These are phyloP conservation scores for Tor tambroides DNA, from an alignment of 2,113 vertebrate genomes.

Conservation along the genomic window DNA sequence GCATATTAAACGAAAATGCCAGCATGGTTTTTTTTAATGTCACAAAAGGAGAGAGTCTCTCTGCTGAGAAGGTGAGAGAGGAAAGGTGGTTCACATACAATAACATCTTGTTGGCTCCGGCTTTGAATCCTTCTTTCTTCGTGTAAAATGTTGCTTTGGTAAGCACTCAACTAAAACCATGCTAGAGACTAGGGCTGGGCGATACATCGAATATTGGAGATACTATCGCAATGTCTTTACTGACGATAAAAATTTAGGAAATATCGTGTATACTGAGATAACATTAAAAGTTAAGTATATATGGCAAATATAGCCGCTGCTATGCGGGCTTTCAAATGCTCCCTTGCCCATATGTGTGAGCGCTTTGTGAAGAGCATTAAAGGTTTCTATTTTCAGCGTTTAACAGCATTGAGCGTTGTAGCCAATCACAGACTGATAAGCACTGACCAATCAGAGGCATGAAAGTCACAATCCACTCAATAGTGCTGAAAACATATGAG, in stretches of 20 bases:
- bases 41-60: not conserved
- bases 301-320: too few relatives aligned
- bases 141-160: not conserved
- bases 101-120: not conserved
- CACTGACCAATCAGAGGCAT: too few relatives aligned
- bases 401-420: not conserved
- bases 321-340: too few relatives aligned
- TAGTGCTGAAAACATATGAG: too few relatives aligned
- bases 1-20: constrained; percentile 30
- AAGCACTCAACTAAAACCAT: not conserved
- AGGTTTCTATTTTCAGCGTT: not conserved
- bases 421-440: too few relatives aligned
- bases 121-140: not conserved
- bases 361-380: too few relatives aligned
- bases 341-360: too few relatives aligned
- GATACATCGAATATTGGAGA: not conserved
- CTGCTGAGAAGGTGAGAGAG: not conserved
- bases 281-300: not conserved
- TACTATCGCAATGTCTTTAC: too few relatives aligned
- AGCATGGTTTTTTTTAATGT: not conserved
- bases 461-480: too few relatives aligned
- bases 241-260: too few relatives aligned
- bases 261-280: not conserved
- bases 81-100: constrained; percentile 1
- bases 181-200: not conserved